phyloP scores from a whole-genome alignment of 2,113 vertebrate species.

The Poeciliopsis retropinna region DNA sequence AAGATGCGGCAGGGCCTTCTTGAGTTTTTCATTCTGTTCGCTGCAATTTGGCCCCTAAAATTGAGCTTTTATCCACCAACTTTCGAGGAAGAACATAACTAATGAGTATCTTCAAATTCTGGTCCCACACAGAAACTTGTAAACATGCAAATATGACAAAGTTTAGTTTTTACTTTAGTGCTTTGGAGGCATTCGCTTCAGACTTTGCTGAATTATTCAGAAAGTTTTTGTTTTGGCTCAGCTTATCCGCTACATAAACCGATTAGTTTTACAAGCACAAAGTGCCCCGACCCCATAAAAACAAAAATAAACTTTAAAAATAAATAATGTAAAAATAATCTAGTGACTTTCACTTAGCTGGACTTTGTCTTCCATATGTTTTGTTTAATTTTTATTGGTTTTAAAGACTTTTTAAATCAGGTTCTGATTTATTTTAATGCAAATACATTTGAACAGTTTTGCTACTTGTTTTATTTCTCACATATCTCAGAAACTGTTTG shows the following conservation, averaged over 20 bases:
- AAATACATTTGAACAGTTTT: too few relatives aligned
- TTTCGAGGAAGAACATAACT: slow-evolving; percentile 44
- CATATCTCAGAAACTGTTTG: too few relatives aligned
- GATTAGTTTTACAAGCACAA: too few relatives aligned
- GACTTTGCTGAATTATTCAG: too few relatives aligned
- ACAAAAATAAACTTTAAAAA: not conserved
- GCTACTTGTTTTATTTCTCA: too few relatives aligned
- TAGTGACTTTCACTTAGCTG: not conserved
- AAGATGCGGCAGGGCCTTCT: slow-evolving; percentile 24
- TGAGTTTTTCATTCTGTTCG: slow-evolving; percentile 32
- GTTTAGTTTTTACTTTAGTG: not conserved
- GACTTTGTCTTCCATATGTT: not conserved
- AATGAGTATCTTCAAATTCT: slow-evolving; percentile 26
- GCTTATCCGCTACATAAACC: too few relatives aligned
- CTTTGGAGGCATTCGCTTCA: not conserved
- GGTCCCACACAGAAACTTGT: not conserved
- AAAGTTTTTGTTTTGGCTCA: not conserved
- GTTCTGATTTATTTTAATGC: not conserved
- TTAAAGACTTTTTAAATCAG: not conserved
- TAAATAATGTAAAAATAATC: not conserved
- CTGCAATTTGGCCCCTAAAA: slow-evolving; percentile 54
- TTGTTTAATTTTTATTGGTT: not conserved
- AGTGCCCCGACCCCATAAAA: too few relatives aligned
- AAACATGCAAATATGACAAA: not conserved
- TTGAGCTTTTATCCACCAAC: slow-evolving; percentile 62